Percentiles rank a stretch among this genome's conserved stretches.
These are phyloP conservation scores for Sarcophaga caerulescens DNA, from an alignment of 2,888 invertebrate species.

Conservation along the genomic window DNA sequence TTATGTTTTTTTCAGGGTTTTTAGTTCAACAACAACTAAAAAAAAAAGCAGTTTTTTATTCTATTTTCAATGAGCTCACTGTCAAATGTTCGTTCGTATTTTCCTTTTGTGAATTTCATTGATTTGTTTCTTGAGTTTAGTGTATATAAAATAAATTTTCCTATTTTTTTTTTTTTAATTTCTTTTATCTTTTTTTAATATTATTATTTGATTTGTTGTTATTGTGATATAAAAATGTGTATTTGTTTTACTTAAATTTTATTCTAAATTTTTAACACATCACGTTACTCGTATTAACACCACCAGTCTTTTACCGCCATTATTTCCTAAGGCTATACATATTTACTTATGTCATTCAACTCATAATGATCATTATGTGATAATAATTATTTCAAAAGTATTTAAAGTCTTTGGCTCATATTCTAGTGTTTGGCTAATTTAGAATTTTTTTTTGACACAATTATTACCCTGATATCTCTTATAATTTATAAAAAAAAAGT, in stretches of 20 bases:
- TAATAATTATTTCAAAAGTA: no score
- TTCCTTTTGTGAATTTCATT: conserved; percentile 4
- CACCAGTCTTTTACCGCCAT: conserved; percentile 24
- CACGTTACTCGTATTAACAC: conserved; percentile 21
- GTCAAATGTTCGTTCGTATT: conserved; percentile 36
- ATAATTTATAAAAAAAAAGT: conserved; percentile 3
- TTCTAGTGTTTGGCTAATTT: conserved; percentile 19
- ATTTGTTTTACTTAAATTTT: not conserved
- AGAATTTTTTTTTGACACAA: conserved; percentile 36
- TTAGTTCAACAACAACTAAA: not conserved
- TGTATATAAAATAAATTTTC: not conserved
- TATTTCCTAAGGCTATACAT: not conserved
- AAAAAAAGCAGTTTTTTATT: not conserved
- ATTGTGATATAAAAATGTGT: no score
- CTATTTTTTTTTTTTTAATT: not conserved
- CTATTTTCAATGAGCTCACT: conserved; percentile 48
- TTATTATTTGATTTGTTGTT: not conserved
- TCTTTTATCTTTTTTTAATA: not conserved
- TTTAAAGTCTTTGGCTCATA: not conserved
- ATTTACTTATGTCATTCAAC: not conserved
- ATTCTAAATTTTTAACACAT: not conserved
- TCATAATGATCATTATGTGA: no score
- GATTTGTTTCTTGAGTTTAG: not conserved
- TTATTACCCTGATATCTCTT: conserved; percentile 34
- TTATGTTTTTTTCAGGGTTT: not conserved